These are phyloP conservation scores for Drosophila hamatofila DNA, from an alignment of 2,888 invertebrate species.

Conservation along the genomic window DNA sequence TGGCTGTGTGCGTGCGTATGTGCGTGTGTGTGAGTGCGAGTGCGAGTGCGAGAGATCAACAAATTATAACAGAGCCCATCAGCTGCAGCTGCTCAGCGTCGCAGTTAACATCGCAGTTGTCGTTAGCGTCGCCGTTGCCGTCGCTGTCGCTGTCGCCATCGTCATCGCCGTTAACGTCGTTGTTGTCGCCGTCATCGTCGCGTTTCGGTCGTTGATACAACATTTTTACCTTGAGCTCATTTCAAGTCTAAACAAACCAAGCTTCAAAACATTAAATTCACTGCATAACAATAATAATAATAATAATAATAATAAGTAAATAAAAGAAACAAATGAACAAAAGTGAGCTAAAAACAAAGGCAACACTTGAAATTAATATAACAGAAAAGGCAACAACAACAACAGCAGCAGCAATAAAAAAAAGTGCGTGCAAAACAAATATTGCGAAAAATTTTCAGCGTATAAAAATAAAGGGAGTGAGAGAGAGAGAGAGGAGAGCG, in stretches of 20 bases:
- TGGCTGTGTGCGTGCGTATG: not conserved
- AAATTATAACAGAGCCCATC: conserved; percentile 48
- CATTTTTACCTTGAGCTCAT: conserved; percentile 76
- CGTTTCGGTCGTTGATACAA: conserved; percentile 70
- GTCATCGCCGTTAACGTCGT: conserved; percentile 24
- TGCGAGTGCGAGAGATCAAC: conserved; percentile 26
- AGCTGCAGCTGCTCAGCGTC: conserved; percentile 45
- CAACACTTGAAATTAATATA: conserved; percentile 14
- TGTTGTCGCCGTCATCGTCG: conserved; percentile 36
- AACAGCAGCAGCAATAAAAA: conserved; percentile 4
- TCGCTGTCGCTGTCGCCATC: conserved; percentile 20
- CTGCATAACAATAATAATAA: conserved; percentile 21
- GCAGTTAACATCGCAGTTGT: conserved; percentile 29
- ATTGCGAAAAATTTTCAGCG: conserved; percentile 18
- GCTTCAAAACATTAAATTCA: conserved; percentile 49
- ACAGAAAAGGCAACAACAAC: conserved; percentile 9
- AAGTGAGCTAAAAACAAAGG: conserved; percentile 12
- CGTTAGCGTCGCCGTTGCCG: conserved; percentile 22
- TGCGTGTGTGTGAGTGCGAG: conserved; percentile 2
- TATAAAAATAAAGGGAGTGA: not conserved
- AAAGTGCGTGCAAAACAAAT: conserved; percentile 52
- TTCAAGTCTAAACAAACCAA: conserved; percentile 71
- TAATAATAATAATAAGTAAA: conserved; percentile 11
- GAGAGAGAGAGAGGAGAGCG: not conserved
- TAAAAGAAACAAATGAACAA: conserved; percentile 9